Base-by-base conservation (phyloP, 2,888 invertebrate species). In the Tubulanus polymorphus region DNA sequence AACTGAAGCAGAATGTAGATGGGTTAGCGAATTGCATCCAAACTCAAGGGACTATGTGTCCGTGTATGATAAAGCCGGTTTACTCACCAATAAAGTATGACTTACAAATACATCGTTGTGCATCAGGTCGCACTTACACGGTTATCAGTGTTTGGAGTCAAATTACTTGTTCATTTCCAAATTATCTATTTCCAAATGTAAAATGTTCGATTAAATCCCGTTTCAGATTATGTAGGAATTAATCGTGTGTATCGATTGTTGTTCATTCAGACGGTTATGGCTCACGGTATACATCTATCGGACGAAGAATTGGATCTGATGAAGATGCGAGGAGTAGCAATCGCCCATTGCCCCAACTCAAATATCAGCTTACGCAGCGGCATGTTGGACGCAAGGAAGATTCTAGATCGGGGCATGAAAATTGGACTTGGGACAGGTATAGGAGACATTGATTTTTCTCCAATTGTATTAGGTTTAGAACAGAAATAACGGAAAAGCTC, bases 361-460 rank as follows among this genome's bases (percentile, higher is more conserved):
- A 93, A 93, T 65, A 62, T n/a, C 60, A 85, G 87, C 64, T 81
- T 94, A 37, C 83, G 83, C 67, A 93, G 92, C 15, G 93, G 93
- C 0, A 70, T 90, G 1, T 91, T 92, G 71, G 88, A 91, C 68
- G 86, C 91, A 0, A 81, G 84, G 57, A 84, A 84, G 53, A 79
- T 91, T 12, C 75, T 86, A 35, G 74, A 84, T 12, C 80, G 81
- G 47, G 85, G 86, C 2, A 76, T 93, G 25, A 87, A 84, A 71
- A 85, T 93, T 54, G 93, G 92, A 6, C 81, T 93, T 45, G 93
- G 93, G 63, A 91, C 92, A 74, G 91, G 91, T 91, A 80, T n/a
- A n/a, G n/a, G n/a, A n/a, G n/a, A n/a, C n/a, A n/a, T n/a, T n/a
- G n/a, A n/a, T n/a, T n/a, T n/a, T n/a, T n/a, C n/a, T n/a, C n/a